phyloP scores from a whole-genome alignment of 1,140 invertebrate species.

The Drosophila mauritiana region DNA sequence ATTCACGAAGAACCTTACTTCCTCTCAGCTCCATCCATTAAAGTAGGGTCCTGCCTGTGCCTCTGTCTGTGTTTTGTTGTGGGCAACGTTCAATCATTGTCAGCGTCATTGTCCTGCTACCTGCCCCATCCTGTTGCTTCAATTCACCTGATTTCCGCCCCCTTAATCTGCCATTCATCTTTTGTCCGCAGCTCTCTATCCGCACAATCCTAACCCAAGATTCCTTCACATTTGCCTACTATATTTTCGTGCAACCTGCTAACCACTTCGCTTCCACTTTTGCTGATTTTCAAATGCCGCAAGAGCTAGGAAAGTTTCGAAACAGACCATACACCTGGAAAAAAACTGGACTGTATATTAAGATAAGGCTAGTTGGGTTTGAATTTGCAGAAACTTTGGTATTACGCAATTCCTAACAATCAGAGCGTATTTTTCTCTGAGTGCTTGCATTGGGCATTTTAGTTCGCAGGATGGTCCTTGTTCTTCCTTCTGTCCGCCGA shows the following conservation, averaged over 20 bases:
- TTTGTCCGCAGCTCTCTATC: neutral
- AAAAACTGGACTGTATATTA: neutral
- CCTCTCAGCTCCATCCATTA: conserved; percentile 3
- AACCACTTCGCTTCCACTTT: conserved; percentile 8
- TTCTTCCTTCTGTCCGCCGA: conserved; percentile 20
- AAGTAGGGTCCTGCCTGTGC: neutral
- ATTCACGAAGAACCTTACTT: conserved; percentile 1
- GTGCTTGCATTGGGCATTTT: neutral
- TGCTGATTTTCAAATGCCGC: conserved; percentile 6
- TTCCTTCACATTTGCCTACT: conserved; percentile 60
- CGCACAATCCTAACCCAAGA: neutral
- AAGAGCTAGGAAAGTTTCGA: neutral
- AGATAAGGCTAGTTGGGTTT: neutral
- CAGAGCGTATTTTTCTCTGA: neutral
- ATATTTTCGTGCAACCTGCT: conserved; percentile 56
- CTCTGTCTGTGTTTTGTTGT: conserved; percentile 46
- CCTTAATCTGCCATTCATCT: conserved; percentile 8
- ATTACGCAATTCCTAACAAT: neutral
- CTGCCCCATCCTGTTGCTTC: conserved; percentile 48
- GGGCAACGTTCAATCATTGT: conserved; percentile 80
- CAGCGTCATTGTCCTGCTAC: conserved; percentile 62
- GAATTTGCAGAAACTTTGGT: neutral
- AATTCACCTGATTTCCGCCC: conserved; percentile 28
- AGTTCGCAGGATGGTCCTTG: conserved; percentile 4
- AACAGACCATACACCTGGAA: neutral